Base-by-base conservation (phyloP, 2,113 vertebrate species). In the Copsychus sechellarum region DNA sequence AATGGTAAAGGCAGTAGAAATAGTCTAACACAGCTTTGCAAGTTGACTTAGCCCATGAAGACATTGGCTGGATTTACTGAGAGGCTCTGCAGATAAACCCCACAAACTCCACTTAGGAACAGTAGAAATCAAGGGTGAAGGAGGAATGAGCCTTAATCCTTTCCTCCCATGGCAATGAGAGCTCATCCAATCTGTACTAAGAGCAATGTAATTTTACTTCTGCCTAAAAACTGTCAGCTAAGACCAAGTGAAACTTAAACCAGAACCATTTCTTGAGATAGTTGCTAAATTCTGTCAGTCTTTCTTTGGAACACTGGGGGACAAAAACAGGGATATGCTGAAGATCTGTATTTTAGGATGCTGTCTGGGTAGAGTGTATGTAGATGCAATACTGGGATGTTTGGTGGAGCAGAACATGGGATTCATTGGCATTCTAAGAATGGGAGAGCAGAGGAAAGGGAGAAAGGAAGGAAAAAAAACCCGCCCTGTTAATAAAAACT, bases 11-110 rank as follows among this genome's bases (percentile, higher is more conserved):
- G 92, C 72, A 81, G 62, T 91, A 86, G 34, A 81, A 64, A 97
- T 94, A 83, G 87, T 96, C 85, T 91, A 95, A 96, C 38, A 65
- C 86, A 93, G 74, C 79, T 96, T 97, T 80, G 82, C 95, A 93
- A 65, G 60, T 28, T 90, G 91, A 97, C 72, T 95, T 83, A 95
- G 92, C 56, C 88, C 91, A 13, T 76, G 94, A 95, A 96, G 90
- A 93, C 71, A 62, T 62, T 91, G 91, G 60, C 57, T 73, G 53
- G 77, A 80, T 97, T 96, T 94, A 83, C 83, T 14, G 17, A 79
- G 72, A 71, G 71, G 34, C 73, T 76, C 65, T 54, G 76, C 66
- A 76, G 82, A 15, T 89, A 70, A 86, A 91, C 73, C n/a, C 28
- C 53, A 50, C 21, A 19, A 76, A 47, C 28, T 81, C 34, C 20